Evolutionary conservation across 1,140 invertebrate species (phyloP), one percentile per base, ranked within the genome.

Genomic region (Macrobrachium rosenbergii): DNA sequence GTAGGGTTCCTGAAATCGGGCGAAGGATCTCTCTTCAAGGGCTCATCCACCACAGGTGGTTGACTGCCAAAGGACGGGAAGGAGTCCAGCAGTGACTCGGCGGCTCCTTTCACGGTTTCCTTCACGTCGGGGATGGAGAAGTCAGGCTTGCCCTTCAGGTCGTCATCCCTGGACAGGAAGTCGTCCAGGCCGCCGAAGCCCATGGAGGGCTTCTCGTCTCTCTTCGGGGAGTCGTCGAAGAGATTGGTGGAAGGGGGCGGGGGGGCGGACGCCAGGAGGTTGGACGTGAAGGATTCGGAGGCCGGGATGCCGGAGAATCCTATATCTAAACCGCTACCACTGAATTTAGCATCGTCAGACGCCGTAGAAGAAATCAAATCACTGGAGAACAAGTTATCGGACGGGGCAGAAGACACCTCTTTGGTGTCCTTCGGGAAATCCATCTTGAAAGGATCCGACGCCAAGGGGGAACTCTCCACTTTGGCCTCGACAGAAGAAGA

Each of bases 181-280:
- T 37, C 23, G 16, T 52, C 52, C 0, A 52, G 6, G 2, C 52
- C 52, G 6, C 8, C 12, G 52, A 52, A 52, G 52, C 52, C 52
- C 52, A 52, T 10, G 52, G 52, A 12, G 6, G 52, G 5, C 58
- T 58, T 59, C 8, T 58, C 58, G 37, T 45, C 21, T n/a, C 21
- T n/a, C 37, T 77, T 43, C 1, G 17, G 28, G 16, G 45, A 77
- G 14, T 79, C 77, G 37, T 79, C 77, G 21, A 23, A 19, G 73
- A 58, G 64, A 60, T 77, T 63, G 8, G 75, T 58, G 7, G 37
- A 19, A 58, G 83, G 62, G 6, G 75, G 62, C 16, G 75, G 83
- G 11, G 75, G n/a, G 72, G 72, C 59, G 16, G 75, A 78, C 2
- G 73, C 75, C 58, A 79, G n/a, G 17, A 85, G 63, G n/a, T 79